Evolutionary conservation across 2,113 vertebrate genomes (phyloP), one percentile per base, ranked within the genome.

Genomic region (Campylomormyrus tamandua): DNA sequence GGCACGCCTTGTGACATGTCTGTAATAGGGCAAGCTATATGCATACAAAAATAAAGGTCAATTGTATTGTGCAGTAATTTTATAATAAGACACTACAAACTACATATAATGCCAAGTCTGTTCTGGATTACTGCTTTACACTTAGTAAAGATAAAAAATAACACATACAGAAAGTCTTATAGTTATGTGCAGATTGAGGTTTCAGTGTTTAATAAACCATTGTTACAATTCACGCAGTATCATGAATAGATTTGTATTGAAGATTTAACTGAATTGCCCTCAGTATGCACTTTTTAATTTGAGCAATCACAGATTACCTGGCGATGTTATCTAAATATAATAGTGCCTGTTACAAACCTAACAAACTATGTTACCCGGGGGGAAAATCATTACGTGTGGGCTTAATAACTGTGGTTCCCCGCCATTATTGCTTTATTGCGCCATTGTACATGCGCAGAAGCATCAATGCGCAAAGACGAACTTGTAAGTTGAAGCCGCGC

Each of bases 381-480:
- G n/a, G 62, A 1, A 39, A 42, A 39, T 21, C 74, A 52, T 83
- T 53, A 31, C 48, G 48, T 24, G 45, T n/a, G 13, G 48, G 27
- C 70, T 35, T 77, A 2, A 39, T 77, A 42, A 80, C 74, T 80
- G 49, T 2, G 10, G 13, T 35, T 52, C 50, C 24, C 74, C 77
- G 89, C 89, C 89, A 89, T 89, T 89, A 46, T 13, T 56, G 88
- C 27, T 80, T 70, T 53, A 83, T 89, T 56, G 89, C 89, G 92
- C 92, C 92, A 91, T 91, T 88, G 89, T 91, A 88, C 91, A 92
- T 92, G 92, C 92, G 92, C 92, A 91, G 90, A 90, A 89, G 83
- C 31, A 80, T 50, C 87, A 91, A 46, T 80, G 90, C 53, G 91
- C 90, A 91, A 91, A 66, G 87, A 77, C 88, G 88, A 92, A 83